phyloP scores from a whole-genome alignment of 2,888 invertebrate species.

The Schrankia costaestrigalis region DNA sequence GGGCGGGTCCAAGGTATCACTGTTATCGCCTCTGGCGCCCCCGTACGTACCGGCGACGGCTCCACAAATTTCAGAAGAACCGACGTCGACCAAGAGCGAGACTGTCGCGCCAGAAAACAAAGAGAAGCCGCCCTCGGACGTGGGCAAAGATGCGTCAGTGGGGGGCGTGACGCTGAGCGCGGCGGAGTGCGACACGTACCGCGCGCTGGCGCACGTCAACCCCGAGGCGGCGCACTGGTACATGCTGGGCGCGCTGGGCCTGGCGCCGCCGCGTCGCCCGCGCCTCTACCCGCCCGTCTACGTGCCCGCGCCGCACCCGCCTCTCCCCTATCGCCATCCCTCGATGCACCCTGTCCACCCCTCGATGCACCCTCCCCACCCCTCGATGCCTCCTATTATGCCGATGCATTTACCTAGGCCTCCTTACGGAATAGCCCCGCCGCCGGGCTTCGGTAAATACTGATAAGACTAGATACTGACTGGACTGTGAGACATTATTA shows the following conservation, averaged over 20 bases:
- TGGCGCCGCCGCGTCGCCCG: constrained; percentile 18
- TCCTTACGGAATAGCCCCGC: constrained; percentile 15
- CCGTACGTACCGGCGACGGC: neutral
- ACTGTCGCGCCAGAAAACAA: neutral
- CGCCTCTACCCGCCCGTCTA: constrained; percentile 1
- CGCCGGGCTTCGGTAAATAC: constrained; percentile 31
- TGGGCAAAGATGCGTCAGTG: constrained; percentile 11
- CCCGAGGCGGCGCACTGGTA: constrained; percentile 50
- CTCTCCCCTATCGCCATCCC: neutral
- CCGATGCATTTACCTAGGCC: constrained; percentile 10
- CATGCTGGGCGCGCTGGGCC: constrained; percentile 45
- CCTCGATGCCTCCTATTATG: constrained; percentile 16
- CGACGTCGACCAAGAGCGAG: constrained; percentile 2
- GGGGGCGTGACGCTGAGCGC: constrained; percentile 37
- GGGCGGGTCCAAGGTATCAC: too few species aligned
- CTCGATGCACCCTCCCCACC: neutral
- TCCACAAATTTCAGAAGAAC: too few species aligned
- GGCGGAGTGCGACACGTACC: constrained; percentile 49
- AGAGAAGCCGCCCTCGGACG: constrained; percentile 10
- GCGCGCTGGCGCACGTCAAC: constrained; percentile 42
- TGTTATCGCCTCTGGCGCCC: constrained; percentile 1
- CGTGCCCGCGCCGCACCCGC: neutral
- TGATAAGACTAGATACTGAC: too few species aligned
- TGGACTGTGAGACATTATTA: too few species aligned
- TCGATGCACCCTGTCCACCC: neutral